Evolutionary conservation across 2,888 invertebrate genomes (phyloP), one percentile per base, ranked within the genome.

Genomic region (Poecilobothrus nobilitatus): DNA sequence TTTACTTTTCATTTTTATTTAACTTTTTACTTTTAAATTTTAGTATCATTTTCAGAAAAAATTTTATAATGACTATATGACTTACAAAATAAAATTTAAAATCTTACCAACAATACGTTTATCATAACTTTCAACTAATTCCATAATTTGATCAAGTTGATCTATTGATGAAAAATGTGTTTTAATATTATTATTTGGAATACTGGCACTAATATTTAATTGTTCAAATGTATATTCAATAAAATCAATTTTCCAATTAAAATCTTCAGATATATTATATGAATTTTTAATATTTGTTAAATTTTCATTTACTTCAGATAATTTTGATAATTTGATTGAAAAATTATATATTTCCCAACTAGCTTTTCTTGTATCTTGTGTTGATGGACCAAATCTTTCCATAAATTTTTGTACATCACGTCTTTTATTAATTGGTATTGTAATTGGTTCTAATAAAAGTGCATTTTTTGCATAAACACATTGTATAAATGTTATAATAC

Each of bases 401-500:
- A 53, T 53, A 53, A 53, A 53, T 4, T n/a, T 15, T 53, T 53
- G 15, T 53, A 53, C 53, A 12, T 12, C 15, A 12, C 7, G 2
- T 53, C 18, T 53, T 53, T 12, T 9, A 53, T 6, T 12, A 12
- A 53, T 53, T 33, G 27, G 63, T 18, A 9, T 15, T n/a, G 33
- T 7, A 37, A 34, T 34, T 65, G 65, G 65, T 65, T 65, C 65
- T 34, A 65, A n/a, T 65, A 65, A 65, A 2, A 65, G 4, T n/a
- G 33, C 33, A 65, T 65, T 65, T 33, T 37, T 65, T 33, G 18
- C 33, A 65, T 34, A 65, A 33, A 20, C 33, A 33, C 34, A 20
- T 27, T 33, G 65, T n/a, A 65, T 20, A 37, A 65, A 65, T 65
- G 65, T 65, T 8, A 37, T 20, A 27, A 65, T 37, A 34, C 65